Conservation (phyloP, 2,797 vertebrate genomes). For the Sebastolobus alascanus region DNA sequence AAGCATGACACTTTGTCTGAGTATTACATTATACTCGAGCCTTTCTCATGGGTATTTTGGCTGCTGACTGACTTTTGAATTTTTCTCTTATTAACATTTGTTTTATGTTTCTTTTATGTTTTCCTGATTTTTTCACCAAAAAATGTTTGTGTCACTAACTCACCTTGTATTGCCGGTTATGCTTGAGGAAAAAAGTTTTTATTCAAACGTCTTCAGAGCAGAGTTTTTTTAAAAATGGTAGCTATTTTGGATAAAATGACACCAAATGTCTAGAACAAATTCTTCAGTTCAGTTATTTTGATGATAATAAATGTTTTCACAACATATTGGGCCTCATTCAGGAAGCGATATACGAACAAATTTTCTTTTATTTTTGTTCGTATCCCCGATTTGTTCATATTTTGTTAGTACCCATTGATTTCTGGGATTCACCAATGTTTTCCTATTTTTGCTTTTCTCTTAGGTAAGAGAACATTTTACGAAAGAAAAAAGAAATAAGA, state of each 20-base stretch:
- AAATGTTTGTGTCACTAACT: neutral
- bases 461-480: no score
- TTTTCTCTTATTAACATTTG: constrained; percentile 3
- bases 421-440: no score
- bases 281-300: neutral
- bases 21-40: constrained; percentile 28
- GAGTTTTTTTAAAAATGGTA: neutral
- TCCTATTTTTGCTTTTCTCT: no score
- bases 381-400: no score
- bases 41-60: constrained; percentile 42
- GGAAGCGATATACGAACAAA: no score
- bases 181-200: neutral
- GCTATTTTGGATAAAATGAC: neutral
- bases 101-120: constrained; percentile 22
- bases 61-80: constrained; percentile 27
- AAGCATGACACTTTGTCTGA: constrained; percentile 60
- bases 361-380: no score
- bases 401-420: no score
- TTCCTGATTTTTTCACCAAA: constrained; percentile 24
- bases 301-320: neutral
- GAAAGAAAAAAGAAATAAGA: no score
- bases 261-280: neutral
- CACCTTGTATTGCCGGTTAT: neutral
- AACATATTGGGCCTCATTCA: no score
- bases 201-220: neutral